A percentile compares a stretch with the other conserved stretches of the same genome.
phyloP scores from a whole-genome alignment of 1,140 invertebrate genomes.

The Nautilus pompilius region DNA sequence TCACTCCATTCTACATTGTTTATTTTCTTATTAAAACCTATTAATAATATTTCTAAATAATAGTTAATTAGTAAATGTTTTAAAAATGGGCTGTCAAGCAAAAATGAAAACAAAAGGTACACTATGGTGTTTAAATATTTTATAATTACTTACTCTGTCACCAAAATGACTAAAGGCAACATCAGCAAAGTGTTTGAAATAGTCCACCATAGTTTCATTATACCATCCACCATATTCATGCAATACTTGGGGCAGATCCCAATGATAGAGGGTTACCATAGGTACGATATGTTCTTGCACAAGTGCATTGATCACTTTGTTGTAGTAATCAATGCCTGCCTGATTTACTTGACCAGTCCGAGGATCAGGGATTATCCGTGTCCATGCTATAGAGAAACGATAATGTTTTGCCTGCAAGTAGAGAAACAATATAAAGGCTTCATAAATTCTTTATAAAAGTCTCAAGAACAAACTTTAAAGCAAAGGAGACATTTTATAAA shows the following conservation, averaged over 20 bases:
- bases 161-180: slow-evolving; percentile 52
- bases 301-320: slow-evolving; percentile 36
- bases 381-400: slow-evolving; percentile 50
- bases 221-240: slow-evolving; percentile 58
- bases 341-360: slow-evolving; percentile 24
- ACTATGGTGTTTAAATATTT: no score
- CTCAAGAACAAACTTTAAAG: no score
- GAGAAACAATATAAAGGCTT: no score
- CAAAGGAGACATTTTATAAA: no score
- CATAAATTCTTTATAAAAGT: no score
- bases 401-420: slow-evolving; percentile 48
- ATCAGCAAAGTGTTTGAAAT: slow-evolving; percentile 58
- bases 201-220: slow-evolving; percentile 56
- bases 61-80: no score
- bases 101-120: no score
- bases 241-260: slow-evolving; percentile 55
- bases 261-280: slow-evolving; percentile 61
- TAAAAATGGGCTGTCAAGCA: no score
- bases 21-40: no score
- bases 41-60: no score
- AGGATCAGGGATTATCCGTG: slow-evolving; percentile 40
- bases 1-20: no score
- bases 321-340: slow-evolving; percentile 44
- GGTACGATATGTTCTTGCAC: slow-evolving; percentile 27
- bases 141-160: no score